Conservation (phyloP, 2,888 invertebrate species). For the Xanthorhoe designata region DNA sequence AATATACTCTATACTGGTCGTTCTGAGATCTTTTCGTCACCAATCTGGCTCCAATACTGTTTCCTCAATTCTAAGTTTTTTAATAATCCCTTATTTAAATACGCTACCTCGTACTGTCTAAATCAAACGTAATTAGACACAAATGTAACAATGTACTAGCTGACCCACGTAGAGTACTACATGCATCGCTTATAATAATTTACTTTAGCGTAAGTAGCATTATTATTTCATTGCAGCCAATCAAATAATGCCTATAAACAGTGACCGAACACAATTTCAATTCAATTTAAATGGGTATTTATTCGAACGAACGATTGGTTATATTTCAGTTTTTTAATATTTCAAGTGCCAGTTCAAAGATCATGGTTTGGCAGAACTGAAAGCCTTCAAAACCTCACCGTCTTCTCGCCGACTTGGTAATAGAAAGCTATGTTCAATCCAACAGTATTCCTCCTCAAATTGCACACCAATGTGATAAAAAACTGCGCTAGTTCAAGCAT, state of each 20-base stretch:
- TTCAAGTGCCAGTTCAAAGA: neutral
- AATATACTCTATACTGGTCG: conserved; percentile 75
- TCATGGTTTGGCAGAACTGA: neutral
- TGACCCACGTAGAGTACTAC: conserved; percentile 4
- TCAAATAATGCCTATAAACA: neutral
- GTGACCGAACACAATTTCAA: neutral
- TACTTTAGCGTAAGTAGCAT: conserved; percentile 34
- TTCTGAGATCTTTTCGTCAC: conserved; percentile 80
- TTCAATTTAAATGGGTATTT: neutral
- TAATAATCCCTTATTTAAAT: conserved; percentile 47
- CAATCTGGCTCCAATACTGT: conserved; percentile 74
- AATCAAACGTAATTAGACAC: conserved; percentile 26
- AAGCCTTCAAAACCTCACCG: neutral
- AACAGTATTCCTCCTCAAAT: neutral
- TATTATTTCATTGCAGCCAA: conserved; percentile 29
- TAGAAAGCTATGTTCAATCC: neutral
- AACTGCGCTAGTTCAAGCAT: neutral
- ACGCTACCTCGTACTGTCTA: conserved; percentile 49
- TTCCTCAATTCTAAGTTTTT: conserved; percentile 42
- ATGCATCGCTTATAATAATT: conserved; percentile 8
- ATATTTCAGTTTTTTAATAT: neutral
- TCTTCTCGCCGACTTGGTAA: neutral
- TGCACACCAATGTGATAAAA: neutral
- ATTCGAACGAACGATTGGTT: no score
- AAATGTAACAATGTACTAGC: conserved; percentile 21